Evolutionary conservation across 1,140 invertebrate genomes (phyloP).

Genomic region (Tetragnatha versicolor): DNA sequence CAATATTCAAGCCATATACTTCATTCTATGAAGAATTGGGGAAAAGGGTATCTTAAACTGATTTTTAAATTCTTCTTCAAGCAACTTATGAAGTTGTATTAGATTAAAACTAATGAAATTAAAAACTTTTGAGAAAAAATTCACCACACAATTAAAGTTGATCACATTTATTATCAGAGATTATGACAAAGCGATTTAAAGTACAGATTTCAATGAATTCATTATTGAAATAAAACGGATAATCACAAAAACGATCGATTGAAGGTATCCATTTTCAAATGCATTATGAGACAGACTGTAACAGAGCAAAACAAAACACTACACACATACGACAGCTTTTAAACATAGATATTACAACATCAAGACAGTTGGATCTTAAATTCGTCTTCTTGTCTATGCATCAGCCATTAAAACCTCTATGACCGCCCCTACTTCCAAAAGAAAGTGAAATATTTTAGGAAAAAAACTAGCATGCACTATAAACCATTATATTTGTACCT

Average conservation of each 20-base stretch:
- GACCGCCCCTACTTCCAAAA: conserved; percentile 52
- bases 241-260: too few relatives aligned
- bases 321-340: conserved; percentile 14
- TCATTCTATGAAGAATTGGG: too few relatives aligned
- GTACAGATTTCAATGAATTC: background rate
- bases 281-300: too few relatives aligned
- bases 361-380: background rate
- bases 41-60: too few relatives aligned
- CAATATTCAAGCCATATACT: too few relatives aligned
- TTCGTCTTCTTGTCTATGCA: conserved; percentile 37
- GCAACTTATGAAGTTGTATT: too few relatives aligned
- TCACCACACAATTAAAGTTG: background rate
- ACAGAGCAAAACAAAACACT: too few relatives aligned
- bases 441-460: background rate
- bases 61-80: too few relatives aligned
- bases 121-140: background rate
- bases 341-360: conserved; percentile 45
- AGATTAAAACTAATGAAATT: too few relatives aligned
- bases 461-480: background rate
- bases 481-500: too few relatives aligned
- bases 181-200: background rate
- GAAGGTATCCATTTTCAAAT: too few relatives aligned
- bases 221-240: background rate
- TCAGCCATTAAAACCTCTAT: conserved; percentile 53
- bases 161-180: background rate